Conservation (phyloP, 1,140 invertebrate species). For the Drosophila albomicans region DNA sequence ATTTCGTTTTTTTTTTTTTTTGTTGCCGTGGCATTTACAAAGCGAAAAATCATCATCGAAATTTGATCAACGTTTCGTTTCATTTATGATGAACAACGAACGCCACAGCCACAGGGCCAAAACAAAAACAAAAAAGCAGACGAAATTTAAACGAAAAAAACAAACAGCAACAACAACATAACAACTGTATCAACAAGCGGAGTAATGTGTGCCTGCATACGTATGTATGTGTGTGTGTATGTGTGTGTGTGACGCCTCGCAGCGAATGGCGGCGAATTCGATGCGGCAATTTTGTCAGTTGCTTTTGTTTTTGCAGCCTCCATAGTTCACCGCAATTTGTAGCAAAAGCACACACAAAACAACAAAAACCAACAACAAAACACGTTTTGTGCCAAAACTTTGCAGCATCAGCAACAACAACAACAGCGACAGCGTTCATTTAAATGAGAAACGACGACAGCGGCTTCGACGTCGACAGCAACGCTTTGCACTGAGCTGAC, state of each 20-base stretch:
- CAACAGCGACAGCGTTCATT: constrained; percentile 33
- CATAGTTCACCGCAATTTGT: constrained; percentile 28
- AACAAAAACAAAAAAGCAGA: neutral
- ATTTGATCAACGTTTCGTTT: constrained; percentile 46
- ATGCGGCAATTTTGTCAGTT: constrained; percentile 34
- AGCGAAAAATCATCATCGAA: constrained; percentile 30
- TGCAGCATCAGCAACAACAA: constrained; percentile 13
- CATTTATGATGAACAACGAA: constrained; percentile 18
- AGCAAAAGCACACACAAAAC: constrained; percentile 11
- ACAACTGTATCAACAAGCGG: constrained; percentile 51
- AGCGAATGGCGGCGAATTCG: constrained; percentile 33
- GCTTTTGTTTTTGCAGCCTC: constrained; percentile 9
- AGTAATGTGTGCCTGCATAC: neutral
- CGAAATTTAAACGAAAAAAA: constrained; percentile 7
- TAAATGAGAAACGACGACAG: constrained; percentile 36
- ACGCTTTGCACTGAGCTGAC: constrained; percentile 24
- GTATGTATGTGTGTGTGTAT: no score
- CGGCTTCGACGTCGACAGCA: constrained; percentile 1
- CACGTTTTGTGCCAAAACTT: constrained; percentile 27
- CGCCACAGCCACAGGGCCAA: constrained; percentile 39
- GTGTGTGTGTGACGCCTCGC: neutral
- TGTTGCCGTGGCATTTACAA: constrained; percentile 42
- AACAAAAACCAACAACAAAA: constrained; percentile 24
- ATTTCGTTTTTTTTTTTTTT: neutral
- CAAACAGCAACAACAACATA: neutral